Evolutionary conservation across 2,888 invertebrate species (phyloP).

Genomic region (Ophion costatus): DNA sequence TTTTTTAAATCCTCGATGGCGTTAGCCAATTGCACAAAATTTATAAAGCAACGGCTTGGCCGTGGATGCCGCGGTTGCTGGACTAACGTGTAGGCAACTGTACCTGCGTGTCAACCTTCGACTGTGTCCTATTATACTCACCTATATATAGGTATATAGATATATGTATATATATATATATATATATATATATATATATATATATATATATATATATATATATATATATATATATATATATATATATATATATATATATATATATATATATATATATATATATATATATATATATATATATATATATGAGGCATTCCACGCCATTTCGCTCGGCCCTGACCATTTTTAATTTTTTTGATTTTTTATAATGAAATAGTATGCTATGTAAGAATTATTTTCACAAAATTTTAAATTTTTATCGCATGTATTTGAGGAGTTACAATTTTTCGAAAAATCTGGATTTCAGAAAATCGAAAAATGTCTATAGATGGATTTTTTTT

Average conservation of each 20-base stretch:
- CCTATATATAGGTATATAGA: no score
- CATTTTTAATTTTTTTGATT: no score
- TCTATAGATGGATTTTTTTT: no score
- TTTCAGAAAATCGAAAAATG: no score
- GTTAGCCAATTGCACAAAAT: slow-evolving; percentile 75
- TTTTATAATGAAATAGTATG: no score
- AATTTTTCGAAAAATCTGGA: no score
- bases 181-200: slow-evolving; percentile 2
- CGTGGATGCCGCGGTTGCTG: slow-evolving; percentile 38
- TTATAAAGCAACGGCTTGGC: slow-evolving; percentile 72
- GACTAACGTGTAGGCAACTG: slow-evolving; percentile 40
- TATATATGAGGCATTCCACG: no score
- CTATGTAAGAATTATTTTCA: no score
- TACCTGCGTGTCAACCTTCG: slow-evolving; percentile 38
- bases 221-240: neutral
- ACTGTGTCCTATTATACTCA: slow-evolving; percentile 5
- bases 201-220: neutral
- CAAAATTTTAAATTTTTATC: no score
- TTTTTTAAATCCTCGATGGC: slow-evolving; percentile 67
- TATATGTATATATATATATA: neutral
- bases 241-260: neutral
- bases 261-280: neutral
- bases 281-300: no score
- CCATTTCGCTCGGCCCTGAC: no score
- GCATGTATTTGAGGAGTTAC: no score